phyloP scores from a whole-genome alignment of 2,797 vertebrate species.

The Melanogrammus aeglefinus region DNA sequence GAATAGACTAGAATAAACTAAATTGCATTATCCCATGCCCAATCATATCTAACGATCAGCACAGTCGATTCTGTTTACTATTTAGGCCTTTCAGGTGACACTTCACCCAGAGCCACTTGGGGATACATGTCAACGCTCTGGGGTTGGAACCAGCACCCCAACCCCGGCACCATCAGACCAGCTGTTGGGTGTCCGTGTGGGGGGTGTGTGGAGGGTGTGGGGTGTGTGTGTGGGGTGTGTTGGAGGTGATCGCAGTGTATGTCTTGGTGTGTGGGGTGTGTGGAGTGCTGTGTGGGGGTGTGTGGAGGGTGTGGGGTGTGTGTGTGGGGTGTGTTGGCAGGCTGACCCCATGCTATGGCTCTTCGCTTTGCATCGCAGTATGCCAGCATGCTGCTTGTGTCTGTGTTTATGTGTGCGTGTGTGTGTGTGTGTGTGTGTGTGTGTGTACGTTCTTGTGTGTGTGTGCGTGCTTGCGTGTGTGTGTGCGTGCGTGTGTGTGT shows the following conservation, averaged over 20 bases:
- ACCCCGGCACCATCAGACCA: background rate
- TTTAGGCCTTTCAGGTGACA: background rate
- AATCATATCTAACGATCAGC: background rate
- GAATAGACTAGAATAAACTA: background rate
- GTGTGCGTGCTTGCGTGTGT: constrained; percentile 39
- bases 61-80: background rate
- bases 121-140: too few species aligned
- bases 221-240: background rate
- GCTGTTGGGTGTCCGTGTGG: background rate
- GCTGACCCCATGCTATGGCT: too few species aligned
- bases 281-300: too few species aligned
- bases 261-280: background rate
- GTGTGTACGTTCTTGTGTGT: constrained; percentile 36
- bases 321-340: too few species aligned
- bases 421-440: constrained; percentile 36
- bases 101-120: too few species aligned
- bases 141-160: too few species aligned
- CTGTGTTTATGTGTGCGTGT: constrained; percentile 28
- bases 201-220: background rate
- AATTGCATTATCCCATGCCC: background rate
- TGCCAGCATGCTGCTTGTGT: constrained; percentile 28
- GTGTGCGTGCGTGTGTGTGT: constrained; percentile 41
- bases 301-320: background rate
- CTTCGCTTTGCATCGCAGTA: background rate
- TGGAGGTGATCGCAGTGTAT: too few species aligned